Conservation (phyloP, 2,797 vertebrate genomes). For the Hapalemur alaotrensis region DNA sequence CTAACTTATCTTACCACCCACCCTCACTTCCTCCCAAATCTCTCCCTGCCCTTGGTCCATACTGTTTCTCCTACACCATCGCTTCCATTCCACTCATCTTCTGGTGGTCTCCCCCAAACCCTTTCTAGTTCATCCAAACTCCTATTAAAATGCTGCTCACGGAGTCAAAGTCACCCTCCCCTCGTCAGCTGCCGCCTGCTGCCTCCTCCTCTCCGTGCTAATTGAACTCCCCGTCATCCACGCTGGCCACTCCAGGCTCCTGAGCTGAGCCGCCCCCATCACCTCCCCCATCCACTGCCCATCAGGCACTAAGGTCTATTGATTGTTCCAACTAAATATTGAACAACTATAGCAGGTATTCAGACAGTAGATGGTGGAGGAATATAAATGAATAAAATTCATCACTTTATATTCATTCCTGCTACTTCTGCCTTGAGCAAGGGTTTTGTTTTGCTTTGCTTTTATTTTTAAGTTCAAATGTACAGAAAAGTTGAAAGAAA, state of each 20-base stretch:
- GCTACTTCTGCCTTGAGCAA: slow-evolving; percentile 33
- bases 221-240: slow-evolving; percentile 16
- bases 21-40: neutral
- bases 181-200: neutral
- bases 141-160: neutral
- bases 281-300: neutral
- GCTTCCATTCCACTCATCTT: neutral
- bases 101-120: neutral
- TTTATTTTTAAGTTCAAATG: slow-evolving; percentile 50
- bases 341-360: slow-evolving; percentile 57
- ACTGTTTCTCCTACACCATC: neutral
- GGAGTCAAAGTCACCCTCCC: neutral
- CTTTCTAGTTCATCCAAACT: slow-evolving; percentile 2
- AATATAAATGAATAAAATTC: slow-evolving; percentile 74
- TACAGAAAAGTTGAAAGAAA: slow-evolving; percentile 52
- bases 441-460: slow-evolving; percentile 37
- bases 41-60: neutral
- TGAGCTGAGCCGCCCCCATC: neutral
- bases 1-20: neutral
- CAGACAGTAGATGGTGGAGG: slow-evolving; percentile 61
- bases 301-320: slow-evolving; percentile 62
- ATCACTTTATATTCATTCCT: slow-evolving; percentile 66
- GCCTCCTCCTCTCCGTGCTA: neutral
- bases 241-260: neutral
- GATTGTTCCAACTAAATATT: slow-evolving; percentile 69